Evolutionary conservation across 2,888 invertebrate species (phyloP).

Genomic region (Siphonodentalium dalli): DNA sequence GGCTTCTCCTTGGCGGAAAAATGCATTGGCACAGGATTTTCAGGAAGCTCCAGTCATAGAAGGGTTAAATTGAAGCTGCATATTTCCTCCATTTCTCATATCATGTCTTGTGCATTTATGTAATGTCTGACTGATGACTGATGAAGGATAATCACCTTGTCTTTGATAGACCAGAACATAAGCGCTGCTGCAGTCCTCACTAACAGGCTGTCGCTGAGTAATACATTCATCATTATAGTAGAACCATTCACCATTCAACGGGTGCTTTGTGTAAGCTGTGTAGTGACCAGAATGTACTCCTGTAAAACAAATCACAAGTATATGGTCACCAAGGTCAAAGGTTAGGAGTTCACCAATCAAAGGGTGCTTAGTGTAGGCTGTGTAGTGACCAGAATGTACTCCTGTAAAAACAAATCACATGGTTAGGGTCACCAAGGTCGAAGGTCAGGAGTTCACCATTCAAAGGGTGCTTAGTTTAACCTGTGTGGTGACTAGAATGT

Average conservation of each 20-base stretch:
- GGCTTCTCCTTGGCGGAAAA: no score
- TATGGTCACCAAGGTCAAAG: no score
- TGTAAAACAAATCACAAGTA: conserved; percentile 48
- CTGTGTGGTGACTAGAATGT: conserved; percentile 73
- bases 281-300: conserved; percentile 73
- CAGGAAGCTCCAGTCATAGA: no score
- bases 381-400: conserved; percentile 73
- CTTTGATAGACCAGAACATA: conserved; percentile 74
- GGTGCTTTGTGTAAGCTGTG: conserved; percentile 72
- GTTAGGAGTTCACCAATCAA: conserved; percentile 67
- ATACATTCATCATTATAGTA: conserved; percentile 72
- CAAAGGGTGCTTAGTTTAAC: conserved; percentile 71
- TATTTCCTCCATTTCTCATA: no score
- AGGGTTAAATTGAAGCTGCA: no score
- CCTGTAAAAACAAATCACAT: no score
- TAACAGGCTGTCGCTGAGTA: conserved; percentile 69
- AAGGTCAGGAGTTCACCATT: no score
- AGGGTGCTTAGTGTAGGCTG: conserved; percentile 72
- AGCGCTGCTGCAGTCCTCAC: conserved; percentile 71
- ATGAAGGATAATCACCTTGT: no score
- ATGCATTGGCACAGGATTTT: no score
- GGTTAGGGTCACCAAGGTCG: no score
- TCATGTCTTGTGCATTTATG: no score
- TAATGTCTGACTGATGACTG: no score
- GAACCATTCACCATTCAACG: conserved; percentile 70